phyloP scores from a whole-genome alignment of 2,113 vertebrate genomes.

The Haliaeetus leucogaster region DNA sequence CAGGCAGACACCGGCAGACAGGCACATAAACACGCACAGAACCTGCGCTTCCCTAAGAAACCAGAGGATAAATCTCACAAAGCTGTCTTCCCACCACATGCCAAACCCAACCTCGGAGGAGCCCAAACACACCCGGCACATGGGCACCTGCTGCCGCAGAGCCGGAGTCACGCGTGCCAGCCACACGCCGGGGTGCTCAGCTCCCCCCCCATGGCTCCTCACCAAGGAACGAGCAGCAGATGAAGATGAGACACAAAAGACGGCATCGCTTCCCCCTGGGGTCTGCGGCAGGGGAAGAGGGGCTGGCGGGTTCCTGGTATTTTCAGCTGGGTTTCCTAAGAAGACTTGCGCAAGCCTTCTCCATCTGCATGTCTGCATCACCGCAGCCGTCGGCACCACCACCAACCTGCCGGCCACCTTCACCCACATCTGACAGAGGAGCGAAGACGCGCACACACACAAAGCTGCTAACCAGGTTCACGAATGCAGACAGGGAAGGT shows the following conservation, averaged over 20 bases:
- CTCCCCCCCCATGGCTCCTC: background rate
- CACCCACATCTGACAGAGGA: background rate
- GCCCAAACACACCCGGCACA: accelerated
- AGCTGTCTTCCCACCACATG: background rate
- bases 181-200: background rate
- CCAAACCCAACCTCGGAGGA: accelerated
- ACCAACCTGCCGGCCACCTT: background rate
- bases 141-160: background rate
- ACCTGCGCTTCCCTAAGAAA: background rate
- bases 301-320: background rate
- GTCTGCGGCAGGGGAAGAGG: background rate
- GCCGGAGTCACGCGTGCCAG: accelerated
- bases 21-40: background rate
- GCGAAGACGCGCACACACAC: too few species aligned
- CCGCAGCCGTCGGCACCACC: background rate
- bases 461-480: too few species aligned
- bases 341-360: background rate
- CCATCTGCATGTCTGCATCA: accelerated
- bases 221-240: accelerated
- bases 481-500: background rate
- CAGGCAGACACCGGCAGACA: background rate
- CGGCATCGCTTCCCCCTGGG: accelerated
- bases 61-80: background rate
- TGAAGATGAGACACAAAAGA: background rate
- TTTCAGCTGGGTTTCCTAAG: background rate